phyloP scores from a whole-genome alignment of 1,140 invertebrate genomes.

The Bombus waltoni region DNA sequence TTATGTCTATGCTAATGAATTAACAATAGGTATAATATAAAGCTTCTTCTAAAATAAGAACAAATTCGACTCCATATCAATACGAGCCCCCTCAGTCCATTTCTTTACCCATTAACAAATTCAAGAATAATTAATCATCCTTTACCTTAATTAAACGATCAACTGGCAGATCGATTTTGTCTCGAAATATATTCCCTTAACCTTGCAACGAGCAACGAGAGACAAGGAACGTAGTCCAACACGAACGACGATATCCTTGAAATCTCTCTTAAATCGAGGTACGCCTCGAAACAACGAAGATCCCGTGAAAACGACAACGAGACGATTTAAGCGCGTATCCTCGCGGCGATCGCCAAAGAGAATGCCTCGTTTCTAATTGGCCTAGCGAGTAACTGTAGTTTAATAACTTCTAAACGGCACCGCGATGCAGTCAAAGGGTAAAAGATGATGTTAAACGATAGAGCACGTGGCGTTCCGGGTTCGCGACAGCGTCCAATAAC shows the following conservation, averaged over 20 bases:
- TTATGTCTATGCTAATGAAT: no score
- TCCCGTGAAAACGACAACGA: not conserved
- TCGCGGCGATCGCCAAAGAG: not conserved
- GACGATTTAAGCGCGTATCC: not conserved
- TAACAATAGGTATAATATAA: no score
- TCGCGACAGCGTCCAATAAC: not conserved
- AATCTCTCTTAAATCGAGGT: not conserved
- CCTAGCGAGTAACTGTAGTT: not conserved
- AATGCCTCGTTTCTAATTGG: not conserved
- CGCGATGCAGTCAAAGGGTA: not conserved
- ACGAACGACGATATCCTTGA: not conserved
- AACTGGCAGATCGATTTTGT: no score
- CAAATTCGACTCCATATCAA: no score
- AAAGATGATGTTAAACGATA: not conserved
- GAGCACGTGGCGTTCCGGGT: not conserved
- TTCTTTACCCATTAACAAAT: no score
- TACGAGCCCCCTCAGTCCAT: no score
- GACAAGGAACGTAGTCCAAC: not conserved
- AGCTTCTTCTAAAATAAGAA: no score
- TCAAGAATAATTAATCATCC: no score
- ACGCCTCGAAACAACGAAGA: not conserved
- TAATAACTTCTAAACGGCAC: not conserved
- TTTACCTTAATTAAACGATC: no score
- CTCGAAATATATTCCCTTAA: not conserved
- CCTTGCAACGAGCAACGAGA: not conserved